Conservation (phyloP, 2,888 invertebrate genomes). For the Phyto melanocephala region DNA sequence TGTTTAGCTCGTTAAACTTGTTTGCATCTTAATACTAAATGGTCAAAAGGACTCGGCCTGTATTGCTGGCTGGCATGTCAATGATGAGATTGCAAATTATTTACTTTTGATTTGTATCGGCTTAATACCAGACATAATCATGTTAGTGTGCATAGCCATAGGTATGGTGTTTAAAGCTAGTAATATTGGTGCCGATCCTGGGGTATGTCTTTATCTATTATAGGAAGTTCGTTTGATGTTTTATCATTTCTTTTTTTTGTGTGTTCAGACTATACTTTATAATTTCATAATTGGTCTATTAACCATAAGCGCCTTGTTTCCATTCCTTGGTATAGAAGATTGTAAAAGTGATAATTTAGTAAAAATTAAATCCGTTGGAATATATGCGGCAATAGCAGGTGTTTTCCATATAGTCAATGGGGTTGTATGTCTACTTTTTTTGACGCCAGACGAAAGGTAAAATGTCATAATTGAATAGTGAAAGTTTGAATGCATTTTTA, state of each 20-base stretch:
- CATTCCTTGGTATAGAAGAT: conserved; percentile 38
- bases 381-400: conserved; percentile 46
- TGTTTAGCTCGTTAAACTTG: conserved; percentile 26
- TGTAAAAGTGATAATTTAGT: conserved; percentile 43
- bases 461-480: background rate
- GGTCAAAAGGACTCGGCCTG: conserved; percentile 25
- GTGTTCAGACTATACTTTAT: conserved; percentile 59
- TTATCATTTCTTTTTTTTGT: background rate
- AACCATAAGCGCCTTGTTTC: conserved; percentile 21
- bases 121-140: conserved; percentile 37
- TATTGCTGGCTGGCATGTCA: conserved; percentile 57
- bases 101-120: conserved; percentile 15
- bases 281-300: conserved; percentile 57
- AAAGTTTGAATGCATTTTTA: no score
- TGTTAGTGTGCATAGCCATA: conserved; percentile 21
- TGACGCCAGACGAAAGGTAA: conserved; percentile 59
- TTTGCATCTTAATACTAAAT: conserved; percentile 28
- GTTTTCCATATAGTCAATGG: conserved; percentile 60
- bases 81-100: conserved; percentile 33
- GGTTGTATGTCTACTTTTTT: conserved; percentile 33
- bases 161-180: conserved; percentile 18
- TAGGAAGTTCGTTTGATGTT: no score
- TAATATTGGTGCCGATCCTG: conserved; percentile 64
- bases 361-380: conserved; percentile 44
- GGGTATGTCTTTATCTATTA: conserved; percentile 35